Evolutionary conservation across 2,888 invertebrate species (phyloP), one percentile per base, ranked within the genome.

Genomic region (Dendrolimus pini): DNA sequence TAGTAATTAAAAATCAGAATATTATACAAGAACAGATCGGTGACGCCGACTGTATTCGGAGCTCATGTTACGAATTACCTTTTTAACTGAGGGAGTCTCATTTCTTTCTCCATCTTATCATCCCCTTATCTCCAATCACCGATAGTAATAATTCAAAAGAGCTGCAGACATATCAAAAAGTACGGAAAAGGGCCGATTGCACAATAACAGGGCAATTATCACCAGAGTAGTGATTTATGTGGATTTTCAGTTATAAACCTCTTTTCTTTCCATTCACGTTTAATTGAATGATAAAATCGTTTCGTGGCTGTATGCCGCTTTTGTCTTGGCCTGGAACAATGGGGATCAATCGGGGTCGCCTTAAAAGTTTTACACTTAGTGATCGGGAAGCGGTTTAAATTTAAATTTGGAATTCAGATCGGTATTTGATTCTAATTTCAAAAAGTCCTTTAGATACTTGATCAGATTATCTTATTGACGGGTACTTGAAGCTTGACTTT

Each of bases 201-300:
- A 70, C 71, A 74, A 67, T 72, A 62, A 60, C 47, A 65, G 70
- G 70, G 75, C 81, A 83, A 85, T 85, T 82, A 83, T 80, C 79
- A 82, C 75, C 79, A 77, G 73, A 68, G 72, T 76, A 77, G 47
- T 88, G 88, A 88, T 88, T 89, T 87, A 87, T 87, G 72, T 66
- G 76, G 75, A 78, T 78, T 80, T 80, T 74, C 64, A 78, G 77
- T 71, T 80, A 71, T 82, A 85, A 85, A 85, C 85, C 88, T 86
- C 86, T 85, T 87, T 88, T 85, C 82, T 81, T 78, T 77, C 78
- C 71, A 82, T 85, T 86, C 79, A 74, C 72, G 80, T 78, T 83
- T 82, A 88, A 88, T 87, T 85, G 86, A 82, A 84, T 79, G 87
- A 84, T 83, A 78, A 84, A 83, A 85, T 83, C 82, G 79, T 67